phyloP scores from a whole-genome alignment of 30 jellyfish, hydroid and myxozoan species.

The Thelohanellus kitauei region DNA sequence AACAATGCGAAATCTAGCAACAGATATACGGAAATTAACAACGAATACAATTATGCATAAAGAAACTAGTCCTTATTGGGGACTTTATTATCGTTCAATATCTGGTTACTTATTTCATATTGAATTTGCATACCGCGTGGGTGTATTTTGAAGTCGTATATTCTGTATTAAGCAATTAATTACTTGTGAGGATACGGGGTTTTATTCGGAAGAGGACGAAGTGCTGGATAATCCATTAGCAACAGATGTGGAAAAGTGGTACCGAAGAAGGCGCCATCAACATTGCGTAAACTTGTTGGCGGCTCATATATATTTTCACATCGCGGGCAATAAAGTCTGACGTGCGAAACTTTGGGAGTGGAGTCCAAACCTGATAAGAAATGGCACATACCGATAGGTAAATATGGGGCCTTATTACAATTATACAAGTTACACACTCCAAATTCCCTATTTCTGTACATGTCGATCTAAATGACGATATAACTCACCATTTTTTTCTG shows the following conservation, averaged over 20 bases:
- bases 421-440: constrained; percentile 69
- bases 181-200: too few species aligned
- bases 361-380: too few species aligned
- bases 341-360: too few species aligned
- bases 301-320: constrained; percentile 93
- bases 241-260: constrained; percentile 92
- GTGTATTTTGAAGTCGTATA: constrained; percentile 79
- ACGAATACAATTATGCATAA: too few species aligned
- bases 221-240: constrained; percentile 86
- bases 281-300: constrained; percentile 70
- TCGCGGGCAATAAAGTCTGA: constrained; percentile 63
- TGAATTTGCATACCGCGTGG: constrained; percentile 90
- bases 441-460: constrained; percentile 75
- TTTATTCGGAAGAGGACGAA: too few species aligned
- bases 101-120: too few species aligned
- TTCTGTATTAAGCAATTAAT: too few species aligned
- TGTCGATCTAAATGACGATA: constrained; percentile 25
- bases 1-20: too few species aligned
- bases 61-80: too few species aligned
- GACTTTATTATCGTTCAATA: too few species aligned
- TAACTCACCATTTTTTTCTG: constrained; percentile 45
- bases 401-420: constrained; percentile 83
- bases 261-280: constrained; percentile 93
- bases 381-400: constrained; percentile 96
- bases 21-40: too few species aligned